These are phyloP conservation scores for Buceros bicornis DNA, from an alignment of 2,797 vertebrate genomes.

Conservation along the genomic window DNA sequence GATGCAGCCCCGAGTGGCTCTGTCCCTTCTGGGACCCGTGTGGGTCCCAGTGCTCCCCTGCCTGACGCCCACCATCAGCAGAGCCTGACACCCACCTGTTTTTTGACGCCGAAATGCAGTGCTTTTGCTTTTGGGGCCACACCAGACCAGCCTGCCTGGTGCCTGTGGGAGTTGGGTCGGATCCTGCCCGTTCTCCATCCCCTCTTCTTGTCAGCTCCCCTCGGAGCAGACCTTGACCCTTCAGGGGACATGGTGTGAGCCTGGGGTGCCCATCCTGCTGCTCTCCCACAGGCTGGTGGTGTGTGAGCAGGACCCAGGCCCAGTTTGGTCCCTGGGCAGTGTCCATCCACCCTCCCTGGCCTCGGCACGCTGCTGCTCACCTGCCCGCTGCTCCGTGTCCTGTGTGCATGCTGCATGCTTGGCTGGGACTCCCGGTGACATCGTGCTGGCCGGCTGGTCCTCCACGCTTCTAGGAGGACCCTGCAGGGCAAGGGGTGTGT, in stretches of 20 bases:
- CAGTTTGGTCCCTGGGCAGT: not conserved
- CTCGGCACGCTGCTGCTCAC: not conserved
- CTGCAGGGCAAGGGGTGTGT: not conserved
- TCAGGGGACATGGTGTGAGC: not conserved
- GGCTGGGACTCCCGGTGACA: not conserved
- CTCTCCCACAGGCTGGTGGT: not conserved
- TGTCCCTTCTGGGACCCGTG: not conserved
- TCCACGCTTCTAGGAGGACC: not conserved
- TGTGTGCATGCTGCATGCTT: slow-evolving; percentile 78
- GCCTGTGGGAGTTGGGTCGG: not conserved
- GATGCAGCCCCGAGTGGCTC: not conserved
- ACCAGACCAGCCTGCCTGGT: not conserved
- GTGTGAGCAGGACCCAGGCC: not conserved
- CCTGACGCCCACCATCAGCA: not conserved
- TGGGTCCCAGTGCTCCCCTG: not conserved
- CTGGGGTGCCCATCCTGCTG: rapidly evolving
- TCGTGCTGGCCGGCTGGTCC: not conserved
- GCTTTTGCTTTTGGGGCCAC: not conserved
- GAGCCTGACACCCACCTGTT: not conserved
- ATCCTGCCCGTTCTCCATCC: not conserved
- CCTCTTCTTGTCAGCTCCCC: not conserved
- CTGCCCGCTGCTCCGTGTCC: not conserved
- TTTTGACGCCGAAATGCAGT: not conserved
- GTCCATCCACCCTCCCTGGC: not conserved
- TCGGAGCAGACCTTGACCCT: not conserved